phyloP scores from a whole-genome alignment of 1,140 invertebrate species.

The Cylas formicarius region DNA sequence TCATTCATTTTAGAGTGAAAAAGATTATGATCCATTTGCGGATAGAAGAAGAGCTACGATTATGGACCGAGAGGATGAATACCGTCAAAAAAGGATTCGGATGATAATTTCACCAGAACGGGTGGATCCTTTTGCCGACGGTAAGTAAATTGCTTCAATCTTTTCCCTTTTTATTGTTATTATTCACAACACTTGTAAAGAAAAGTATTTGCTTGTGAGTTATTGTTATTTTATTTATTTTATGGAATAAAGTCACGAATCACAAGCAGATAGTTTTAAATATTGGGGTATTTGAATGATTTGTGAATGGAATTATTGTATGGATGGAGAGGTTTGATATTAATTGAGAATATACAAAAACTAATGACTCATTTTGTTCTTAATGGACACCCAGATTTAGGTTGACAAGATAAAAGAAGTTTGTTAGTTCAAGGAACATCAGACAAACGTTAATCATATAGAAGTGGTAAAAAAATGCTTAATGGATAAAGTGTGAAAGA shows the following conservation, averaged over 20 bases:
- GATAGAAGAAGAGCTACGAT: slow-evolving; percentile 85
- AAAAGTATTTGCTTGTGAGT: too few relatives aligned
- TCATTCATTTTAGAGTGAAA: slow-evolving; percentile 66
- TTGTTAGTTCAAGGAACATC: not conserved
- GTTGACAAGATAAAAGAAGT: slow-evolving; percentile 27
- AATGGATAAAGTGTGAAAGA: slow-evolving; percentile 36
- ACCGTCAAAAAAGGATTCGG: slow-evolving; percentile 75
- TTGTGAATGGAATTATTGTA: slow-evolving; percentile 15
- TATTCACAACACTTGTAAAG: too few relatives aligned
- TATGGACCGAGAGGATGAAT: slow-evolving; percentile 95
- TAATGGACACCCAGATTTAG: slow-evolving; percentile 32
- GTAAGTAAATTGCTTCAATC: slow-evolving; percentile 59
- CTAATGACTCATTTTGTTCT: slow-evolving; percentile 38
- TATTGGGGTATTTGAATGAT: slow-evolving; percentile 36
- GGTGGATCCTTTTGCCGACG: slow-evolving; percentile 95
- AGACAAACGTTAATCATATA: slow-evolving; percentile 4
- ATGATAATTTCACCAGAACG: slow-evolving; percentile 94
- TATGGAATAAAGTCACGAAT: too few relatives aligned
- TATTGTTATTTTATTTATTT: too few relatives aligned
- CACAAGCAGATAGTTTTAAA: too few relatives aligned
- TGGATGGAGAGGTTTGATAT: slow-evolving; percentile 12
- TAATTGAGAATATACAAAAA: slow-evolving; percentile 21
- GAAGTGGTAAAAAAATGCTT: slow-evolving; percentile 14
- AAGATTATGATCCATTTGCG: slow-evolving; percentile 94
- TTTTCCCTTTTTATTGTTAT: too few relatives aligned